Percentiles rank a stretch among this genome's conserved stretches.
Evolutionary conservation across 1,140 invertebrate genomes (phyloP).

Genomic region (Drosophila serrata): DNA sequence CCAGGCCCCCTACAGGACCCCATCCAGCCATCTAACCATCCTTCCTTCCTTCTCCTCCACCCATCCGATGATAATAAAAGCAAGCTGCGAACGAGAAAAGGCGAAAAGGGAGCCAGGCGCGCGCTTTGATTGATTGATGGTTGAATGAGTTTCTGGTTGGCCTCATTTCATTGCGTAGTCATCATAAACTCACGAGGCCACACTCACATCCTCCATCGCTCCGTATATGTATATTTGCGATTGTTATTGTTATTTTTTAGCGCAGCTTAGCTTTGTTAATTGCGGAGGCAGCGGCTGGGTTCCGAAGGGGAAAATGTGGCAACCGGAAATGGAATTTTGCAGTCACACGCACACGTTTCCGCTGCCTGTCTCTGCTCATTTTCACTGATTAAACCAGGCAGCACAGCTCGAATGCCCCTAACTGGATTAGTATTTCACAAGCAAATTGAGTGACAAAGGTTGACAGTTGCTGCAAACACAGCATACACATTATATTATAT

Average conservation of each 20-base stretch:
- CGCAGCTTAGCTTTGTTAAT: slow-evolving; percentile 53
- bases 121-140: slow-evolving; percentile 69
- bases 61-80: slow-evolving; percentile 50
- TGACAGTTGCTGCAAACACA: slow-evolving; percentile 71
- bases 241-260: slow-evolving; percentile 63
- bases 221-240: slow-evolving; percentile 40
- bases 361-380: slow-evolving; percentile 66
- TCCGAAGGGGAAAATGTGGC: slow-evolving; percentile 3
- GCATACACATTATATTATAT: slow-evolving; percentile 1
- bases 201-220: slow-evolving; percentile 23
- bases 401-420: slow-evolving; percentile 47
- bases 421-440: slow-evolving; percentile 81
- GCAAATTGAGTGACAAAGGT: slow-evolving; percentile 81
- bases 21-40: neutral
- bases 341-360: slow-evolving; percentile 72
- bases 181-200: slow-evolving; percentile 64
- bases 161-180: slow-evolving; percentile 66
- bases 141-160: slow-evolving; percentile 68
- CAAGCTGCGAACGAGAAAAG: slow-evolving; percentile 45
- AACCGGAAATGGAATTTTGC: slow-evolving; percentile 80
- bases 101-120: slow-evolving; percentile 45
- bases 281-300: slow-evolving; percentile 2
- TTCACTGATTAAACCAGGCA: slow-evolving; percentile 76
- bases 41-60: neutral
- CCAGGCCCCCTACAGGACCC: neutral